Evolutionary conservation across 1,140 invertebrate genomes (phyloP).

Genomic region (Archegozetes longisetosus): DNA sequence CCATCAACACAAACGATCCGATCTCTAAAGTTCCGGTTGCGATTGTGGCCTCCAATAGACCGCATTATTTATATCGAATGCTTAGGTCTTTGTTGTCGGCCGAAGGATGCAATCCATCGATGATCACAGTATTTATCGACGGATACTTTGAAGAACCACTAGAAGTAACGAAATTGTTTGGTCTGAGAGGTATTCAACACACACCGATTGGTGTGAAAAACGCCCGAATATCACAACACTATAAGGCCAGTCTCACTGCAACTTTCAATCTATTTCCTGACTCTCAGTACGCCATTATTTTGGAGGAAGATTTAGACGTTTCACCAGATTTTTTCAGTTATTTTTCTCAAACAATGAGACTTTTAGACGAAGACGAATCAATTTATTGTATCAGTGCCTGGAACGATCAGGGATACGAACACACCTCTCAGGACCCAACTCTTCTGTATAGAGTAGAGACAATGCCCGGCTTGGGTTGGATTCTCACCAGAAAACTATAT

Average conservation of each 20-base stretch:
- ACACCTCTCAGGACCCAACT: slow-evolving; percentile 40
- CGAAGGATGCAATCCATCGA: slow-evolving; percentile 38
- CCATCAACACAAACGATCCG: background rate
- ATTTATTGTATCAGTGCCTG: slow-evolving; percentile 49
- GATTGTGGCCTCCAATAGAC: slow-evolving; percentile 48
- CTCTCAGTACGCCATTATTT: slow-evolving; percentile 42
- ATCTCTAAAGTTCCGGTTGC: slow-evolving; percentile 40
- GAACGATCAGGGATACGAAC: slow-evolving; percentile 49
- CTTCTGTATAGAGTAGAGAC: slow-evolving; percentile 45
- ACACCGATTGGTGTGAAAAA: slow-evolving; percentile 38
- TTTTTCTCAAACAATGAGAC: slow-evolving; percentile 41
- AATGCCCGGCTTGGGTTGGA: slow-evolving; percentile 50
- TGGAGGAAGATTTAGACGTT: slow-evolving; percentile 49
- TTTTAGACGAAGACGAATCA: slow-evolving; percentile 39
- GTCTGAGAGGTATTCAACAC: slow-evolving; percentile 38
- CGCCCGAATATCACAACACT: slow-evolving; percentile 46
- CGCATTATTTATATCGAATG: slow-evolving; percentile 49
- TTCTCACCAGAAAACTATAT: slow-evolving; percentile 40
- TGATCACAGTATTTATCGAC: slow-evolving; percentile 49
- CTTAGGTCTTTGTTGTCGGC: slow-evolving; percentile 40
- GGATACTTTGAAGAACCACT: slow-evolving; percentile 49
- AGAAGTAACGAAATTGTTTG: slow-evolving; percentile 43
- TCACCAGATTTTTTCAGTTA: slow-evolving; percentile 45
- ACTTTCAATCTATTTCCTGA: slow-evolving; percentile 44
- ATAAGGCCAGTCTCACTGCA: slow-evolving; percentile 47